phyloP scores from a whole-genome alignment of 2,888 invertebrate genomes.

The Cryptosula pallasiana region DNA sequence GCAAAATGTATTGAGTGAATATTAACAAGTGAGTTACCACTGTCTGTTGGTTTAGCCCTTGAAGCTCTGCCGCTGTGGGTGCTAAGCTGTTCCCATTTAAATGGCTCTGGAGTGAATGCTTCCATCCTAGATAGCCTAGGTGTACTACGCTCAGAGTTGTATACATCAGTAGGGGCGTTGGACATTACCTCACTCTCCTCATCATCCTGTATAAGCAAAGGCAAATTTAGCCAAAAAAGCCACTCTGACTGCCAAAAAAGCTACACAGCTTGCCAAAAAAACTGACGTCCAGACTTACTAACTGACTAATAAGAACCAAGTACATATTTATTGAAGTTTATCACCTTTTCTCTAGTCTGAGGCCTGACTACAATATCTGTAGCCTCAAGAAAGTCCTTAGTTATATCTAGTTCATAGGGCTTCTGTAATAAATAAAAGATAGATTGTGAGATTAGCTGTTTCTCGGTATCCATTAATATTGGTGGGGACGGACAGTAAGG shows the following conservation, averaged over 20 bases:
- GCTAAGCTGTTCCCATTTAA: background rate
- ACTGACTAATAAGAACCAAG: no score
- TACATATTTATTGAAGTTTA: no score
- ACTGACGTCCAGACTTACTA: no score
- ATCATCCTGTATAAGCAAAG: background rate
- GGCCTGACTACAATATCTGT: slow-evolving; percentile 24
- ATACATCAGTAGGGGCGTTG: slow-evolving; percentile 42
- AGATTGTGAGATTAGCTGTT: no score
- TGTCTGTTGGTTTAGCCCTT: background rate
- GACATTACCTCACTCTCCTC: slow-evolving; percentile 29
- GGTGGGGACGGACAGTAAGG: no score
- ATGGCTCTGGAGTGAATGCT: slow-evolving; percentile 4
- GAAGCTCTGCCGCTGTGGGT: background rate
- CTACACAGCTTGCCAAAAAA: no score
- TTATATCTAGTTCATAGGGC: slow-evolving; percentile 44
- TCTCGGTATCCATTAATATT: no score
- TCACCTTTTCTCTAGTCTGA: slow-evolving; percentile 22
- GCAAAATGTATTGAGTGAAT: no score
- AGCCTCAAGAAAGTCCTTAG: slow-evolving; percentile 44
- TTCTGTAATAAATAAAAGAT: slow-evolving; percentile 35
- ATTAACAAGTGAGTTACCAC: no score
- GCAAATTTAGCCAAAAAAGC: no score
- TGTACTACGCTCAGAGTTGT: slow-evolving; percentile 38
- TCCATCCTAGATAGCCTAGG: slow-evolving; percentile 30
- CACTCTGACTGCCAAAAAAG: no score